Percentiles rank a stretch among this genome's conserved stretches.
Conservation (phyloP, 2,888 invertebrate species). For the Orchesella flavescens region DNA sequence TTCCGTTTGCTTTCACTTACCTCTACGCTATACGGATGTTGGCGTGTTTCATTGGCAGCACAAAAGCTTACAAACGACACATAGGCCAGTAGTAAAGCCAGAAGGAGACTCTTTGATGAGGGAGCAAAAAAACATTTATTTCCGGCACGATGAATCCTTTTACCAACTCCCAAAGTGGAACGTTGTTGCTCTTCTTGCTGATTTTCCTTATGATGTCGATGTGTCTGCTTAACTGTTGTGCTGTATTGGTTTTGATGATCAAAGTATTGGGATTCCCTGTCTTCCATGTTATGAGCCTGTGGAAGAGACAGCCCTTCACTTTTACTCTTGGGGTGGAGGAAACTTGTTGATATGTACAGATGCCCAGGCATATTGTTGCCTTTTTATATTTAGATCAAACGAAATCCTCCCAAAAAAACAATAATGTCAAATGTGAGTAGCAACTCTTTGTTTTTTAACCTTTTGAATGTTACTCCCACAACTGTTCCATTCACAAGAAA, state of each 20-base stretch:
- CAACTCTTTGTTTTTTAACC: no score
- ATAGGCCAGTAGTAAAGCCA: constrained; percentile 49
- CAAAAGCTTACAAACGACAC: constrained; percentile 48
- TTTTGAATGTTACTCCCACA: no score
- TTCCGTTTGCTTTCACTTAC: constrained; percentile 21
- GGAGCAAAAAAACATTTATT: constrained; percentile 56
- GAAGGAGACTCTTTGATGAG: constrained; percentile 55
- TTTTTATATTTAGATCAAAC: no score
- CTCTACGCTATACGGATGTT: constrained; percentile 52
- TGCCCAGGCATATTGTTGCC: constrained; percentile 26
- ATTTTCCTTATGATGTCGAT: no score
- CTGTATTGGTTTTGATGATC: no score
- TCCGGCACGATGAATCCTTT: constrained; percentile 46
- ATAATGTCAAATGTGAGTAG: no score
- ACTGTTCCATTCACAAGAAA: no score
- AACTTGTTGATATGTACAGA: constrained; percentile 53
- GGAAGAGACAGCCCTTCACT: constrained; percentile 1
- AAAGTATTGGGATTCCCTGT: no score
- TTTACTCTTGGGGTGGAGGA: neutral
- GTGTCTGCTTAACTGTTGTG: no score
- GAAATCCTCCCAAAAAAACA: no score
- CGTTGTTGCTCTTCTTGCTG: constrained; percentile 8
- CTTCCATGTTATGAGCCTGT: neutral
- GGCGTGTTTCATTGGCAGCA: constrained; percentile 49
- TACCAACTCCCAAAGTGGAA: constrained; percentile 24